These are phyloP conservation scores for Ips nitidus DNA, from an alignment of 1,140 invertebrate genomes.

Conservation along the genomic window DNA sequence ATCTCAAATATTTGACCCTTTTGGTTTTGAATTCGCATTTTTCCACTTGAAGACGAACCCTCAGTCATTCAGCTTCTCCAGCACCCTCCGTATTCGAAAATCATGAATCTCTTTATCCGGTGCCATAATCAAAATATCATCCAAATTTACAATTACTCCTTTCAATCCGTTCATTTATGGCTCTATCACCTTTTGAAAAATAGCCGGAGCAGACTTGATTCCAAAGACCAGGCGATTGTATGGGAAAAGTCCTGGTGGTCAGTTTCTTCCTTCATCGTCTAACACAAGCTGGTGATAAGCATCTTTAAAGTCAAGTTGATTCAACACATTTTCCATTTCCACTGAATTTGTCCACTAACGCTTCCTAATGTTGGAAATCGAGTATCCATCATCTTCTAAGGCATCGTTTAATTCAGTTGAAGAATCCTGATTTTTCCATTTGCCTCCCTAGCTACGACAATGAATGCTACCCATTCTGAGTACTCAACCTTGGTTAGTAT, in stretches of 20 bases:
- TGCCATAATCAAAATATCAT: background rate
- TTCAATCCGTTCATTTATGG: constrained; percentile 38
- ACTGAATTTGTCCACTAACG: constrained; percentile 34
- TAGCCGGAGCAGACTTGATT: constrained; percentile 43
- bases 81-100: background rate
- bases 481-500: too few relatives aligned
- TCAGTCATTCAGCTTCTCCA: background rate
- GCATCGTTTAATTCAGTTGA: constrained; percentile 8
- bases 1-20: background rate
- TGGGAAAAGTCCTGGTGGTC: constrained; percentile 42
- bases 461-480: background rate
- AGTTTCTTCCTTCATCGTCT: too few relatives aligned
- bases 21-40: too few relatives aligned
- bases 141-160: constrained; percentile 6
- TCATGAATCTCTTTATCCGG: too few relatives aligned
- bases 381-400: constrained; percentile 32
- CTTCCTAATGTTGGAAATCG: constrained; percentile 37
- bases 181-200: constrained; percentile 50
- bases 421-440: constrained; percentile 2
- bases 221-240: constrained; percentile 51
- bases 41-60: too few relatives aligned
- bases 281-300: too few relatives aligned
- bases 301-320: constrained; percentile 36
- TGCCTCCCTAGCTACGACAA: background rate
- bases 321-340: constrained; percentile 30